A percentile compares a stretch with the other conserved stretches of the same genome.
These are phyloP conservation scores for Drosophila leonis DNA, from an alignment of 2,888 invertebrate species.

Conservation along the genomic window DNA sequence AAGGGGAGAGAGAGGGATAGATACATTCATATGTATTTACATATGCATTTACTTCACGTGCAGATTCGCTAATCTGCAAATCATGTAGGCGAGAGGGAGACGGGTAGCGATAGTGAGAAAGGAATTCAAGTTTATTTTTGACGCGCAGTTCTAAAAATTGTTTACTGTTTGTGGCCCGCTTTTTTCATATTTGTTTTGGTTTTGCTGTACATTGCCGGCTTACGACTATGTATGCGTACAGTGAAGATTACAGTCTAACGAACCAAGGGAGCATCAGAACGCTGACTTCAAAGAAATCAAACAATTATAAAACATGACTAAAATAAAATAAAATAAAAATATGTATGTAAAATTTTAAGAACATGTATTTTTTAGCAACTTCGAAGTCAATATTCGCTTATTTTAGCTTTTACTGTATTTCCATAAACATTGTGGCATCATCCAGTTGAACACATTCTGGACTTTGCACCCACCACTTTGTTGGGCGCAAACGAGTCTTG, in stretches of 20 bases:
- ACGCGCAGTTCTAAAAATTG: slow-evolving; percentile 58
- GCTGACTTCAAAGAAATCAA: not conserved
- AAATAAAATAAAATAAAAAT: no score
- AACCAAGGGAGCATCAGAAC: not conserved
- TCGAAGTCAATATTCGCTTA: not conserved
- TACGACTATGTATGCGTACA: slow-evolving; percentile 1
- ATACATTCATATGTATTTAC: not conserved
- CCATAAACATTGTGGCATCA: slow-evolving; percentile 32
- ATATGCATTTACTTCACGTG: not conserved
- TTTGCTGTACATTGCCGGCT: slow-evolving; percentile 39
- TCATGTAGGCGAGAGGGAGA: slow-evolving; percentile 55
- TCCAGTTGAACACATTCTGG: slow-evolving; percentile 58
- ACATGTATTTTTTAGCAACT: not conserved
- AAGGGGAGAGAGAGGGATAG: not conserved
- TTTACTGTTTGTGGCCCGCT: slow-evolving; percentile 17
- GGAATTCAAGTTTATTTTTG: slow-evolving; percentile 52
- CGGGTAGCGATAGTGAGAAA: not conserved
- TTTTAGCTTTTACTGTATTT: not conserved
- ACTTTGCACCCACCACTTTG: slow-evolving; percentile 72
- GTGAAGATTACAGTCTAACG: not conserved
- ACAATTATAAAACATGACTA: no score
- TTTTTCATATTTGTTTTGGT: slow-evolving; percentile 30
- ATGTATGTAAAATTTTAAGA: not conserved
- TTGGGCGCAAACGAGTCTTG: slow-evolving; percentile 74
- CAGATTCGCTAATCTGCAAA: slow-evolving; percentile 16